Evolutionary conservation across 1,140 invertebrate genomes (phyloP), one percentile per base, ranked within the genome.

Genomic region (Macrobrachium rosenbergii): DNA sequence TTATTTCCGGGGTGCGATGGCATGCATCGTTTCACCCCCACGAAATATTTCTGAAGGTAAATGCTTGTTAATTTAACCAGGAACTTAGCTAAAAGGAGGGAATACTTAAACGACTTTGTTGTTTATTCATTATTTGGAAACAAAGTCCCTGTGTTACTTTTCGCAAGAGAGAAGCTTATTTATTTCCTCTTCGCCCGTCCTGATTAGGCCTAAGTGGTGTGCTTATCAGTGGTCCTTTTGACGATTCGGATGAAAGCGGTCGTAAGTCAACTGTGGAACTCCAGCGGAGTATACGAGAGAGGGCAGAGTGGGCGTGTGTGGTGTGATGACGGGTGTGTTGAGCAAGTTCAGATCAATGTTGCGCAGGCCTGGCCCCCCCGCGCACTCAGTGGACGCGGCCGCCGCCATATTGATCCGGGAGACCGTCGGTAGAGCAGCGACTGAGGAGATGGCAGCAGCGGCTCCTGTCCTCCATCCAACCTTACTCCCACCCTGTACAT

Each of bases 381-480:
- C 84, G 84, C 84, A 87, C 72, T 63, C 67, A 81, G 84, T 87
- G 84, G 84, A 62, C 84, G 67, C 76, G 67, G 52, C 84, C 77
- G 84, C 77, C 84, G 84, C 84, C 84, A 87, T 87, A 87, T 87
- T 87, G 84, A 87, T 87, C 84, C 64, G 45, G 78, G 84, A 73
- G 84, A 67, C 78, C 77, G 83, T 87, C 64, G 84, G 58, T 58
- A 80, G 77, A 80, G 84, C 78, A 43, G 77, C 67, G 78, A 60
- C 64, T 52, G 77, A 81, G 84, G 84, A 60, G 78, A 69, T 80
- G 78, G 84, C 77, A 87, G 84, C 84, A 80, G 84, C 83, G 28
- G 28, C 75, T n/a, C 23, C 67, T 12, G 21, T 28, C 23, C 82
- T 78, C 82, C 72, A 83, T 58, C 81, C 63, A 67, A 64, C 63